Conservation (phyloP, 1,140 invertebrate species). For the Drosophila nikananu region DNA sequence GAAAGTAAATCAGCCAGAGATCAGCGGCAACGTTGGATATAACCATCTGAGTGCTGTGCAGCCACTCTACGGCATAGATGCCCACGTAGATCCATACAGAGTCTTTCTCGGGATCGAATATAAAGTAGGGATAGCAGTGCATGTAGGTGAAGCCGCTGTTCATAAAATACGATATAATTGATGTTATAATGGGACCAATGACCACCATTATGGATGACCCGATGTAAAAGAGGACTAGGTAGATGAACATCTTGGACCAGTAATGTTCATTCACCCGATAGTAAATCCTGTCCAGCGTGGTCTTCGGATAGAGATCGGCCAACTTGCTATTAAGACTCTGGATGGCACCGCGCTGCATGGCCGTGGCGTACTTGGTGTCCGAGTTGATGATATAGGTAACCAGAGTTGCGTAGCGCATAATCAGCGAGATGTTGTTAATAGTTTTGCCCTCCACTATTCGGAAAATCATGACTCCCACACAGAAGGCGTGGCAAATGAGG, state of each 20-base stretch:
- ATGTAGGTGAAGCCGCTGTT: constrained; percentile 32
- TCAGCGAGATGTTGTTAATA: constrained; percentile 12
- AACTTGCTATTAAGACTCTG: constrained; percentile 34
- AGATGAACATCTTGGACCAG: constrained; percentile 29
- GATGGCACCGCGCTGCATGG: constrained; percentile 23
- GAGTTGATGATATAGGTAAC: constrained; percentile 58
- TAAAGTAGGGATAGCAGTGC: constrained; percentile 58
- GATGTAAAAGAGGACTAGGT: constrained; percentile 32
- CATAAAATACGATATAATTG: constrained; percentile 4
- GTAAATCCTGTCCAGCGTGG: constrained; percentile 4
- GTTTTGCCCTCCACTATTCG: constrained; percentile 37
- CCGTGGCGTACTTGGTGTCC: constrained; percentile 54
- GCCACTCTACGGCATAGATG: constrained; percentile 44
- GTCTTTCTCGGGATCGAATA: constrained; percentile 28
- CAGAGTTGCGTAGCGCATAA: constrained; percentile 54
- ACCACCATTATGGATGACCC: constrained; percentile 47
- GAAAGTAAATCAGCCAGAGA: constrained; percentile 59
- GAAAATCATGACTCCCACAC: constrained; percentile 27
- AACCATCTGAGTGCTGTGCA: constrained; percentile 55
- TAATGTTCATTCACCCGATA: constrained; percentile 55
- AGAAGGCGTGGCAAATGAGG: constrained; percentile 20
- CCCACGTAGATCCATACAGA: constrained; percentile 45
- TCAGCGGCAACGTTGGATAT: constrained; percentile 53
- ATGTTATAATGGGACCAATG: constrained; percentile 38
- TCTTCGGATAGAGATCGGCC: constrained; percentile 37